Conservation (phyloP, 2,888 invertebrate genomes). For the Cordilura impudica region DNA sequence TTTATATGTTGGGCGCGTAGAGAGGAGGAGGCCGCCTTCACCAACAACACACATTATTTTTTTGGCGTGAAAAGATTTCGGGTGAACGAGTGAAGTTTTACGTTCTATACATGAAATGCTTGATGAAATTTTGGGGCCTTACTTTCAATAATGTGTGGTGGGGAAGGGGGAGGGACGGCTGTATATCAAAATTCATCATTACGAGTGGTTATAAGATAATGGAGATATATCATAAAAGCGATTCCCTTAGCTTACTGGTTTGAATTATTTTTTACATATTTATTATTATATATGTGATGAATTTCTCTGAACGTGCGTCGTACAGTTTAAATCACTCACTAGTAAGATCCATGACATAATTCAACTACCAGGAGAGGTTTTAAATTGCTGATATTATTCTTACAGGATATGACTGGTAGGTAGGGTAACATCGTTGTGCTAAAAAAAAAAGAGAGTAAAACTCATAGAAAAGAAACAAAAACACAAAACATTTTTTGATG, state of each 20-base stretch:
- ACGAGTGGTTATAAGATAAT: constrained; percentile 7
- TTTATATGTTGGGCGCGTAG: neutral
- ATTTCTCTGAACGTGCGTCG: constrained; percentile 10
- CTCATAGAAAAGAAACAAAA: neutral
- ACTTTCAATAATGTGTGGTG: neutral
- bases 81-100: neutral
- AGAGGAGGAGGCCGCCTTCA: neutral
- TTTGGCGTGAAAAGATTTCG: neutral
- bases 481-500: too few species aligned
- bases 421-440: too few species aligned
- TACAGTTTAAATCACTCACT: too few species aligned
- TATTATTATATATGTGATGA: constrained; percentile 21
- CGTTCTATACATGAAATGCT: neutral
- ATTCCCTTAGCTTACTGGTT: constrained; percentile 63
- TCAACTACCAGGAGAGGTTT: neutral
- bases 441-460: neutral
- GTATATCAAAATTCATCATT: constrained; percentile 18
- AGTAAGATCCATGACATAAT: too few species aligned
- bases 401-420: too few species aligned
- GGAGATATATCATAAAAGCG: constrained; percentile 48
- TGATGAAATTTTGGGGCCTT: neutral
- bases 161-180: too few species aligned
- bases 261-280: constrained; percentile 31
- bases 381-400: neutral
- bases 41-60: neutral